Percentiles rank a stretch among this genome's conserved stretches.
phyloP scores from a whole-genome alignment of 2,113 vertebrate genomes.

The Albula glossodonta region DNA sequence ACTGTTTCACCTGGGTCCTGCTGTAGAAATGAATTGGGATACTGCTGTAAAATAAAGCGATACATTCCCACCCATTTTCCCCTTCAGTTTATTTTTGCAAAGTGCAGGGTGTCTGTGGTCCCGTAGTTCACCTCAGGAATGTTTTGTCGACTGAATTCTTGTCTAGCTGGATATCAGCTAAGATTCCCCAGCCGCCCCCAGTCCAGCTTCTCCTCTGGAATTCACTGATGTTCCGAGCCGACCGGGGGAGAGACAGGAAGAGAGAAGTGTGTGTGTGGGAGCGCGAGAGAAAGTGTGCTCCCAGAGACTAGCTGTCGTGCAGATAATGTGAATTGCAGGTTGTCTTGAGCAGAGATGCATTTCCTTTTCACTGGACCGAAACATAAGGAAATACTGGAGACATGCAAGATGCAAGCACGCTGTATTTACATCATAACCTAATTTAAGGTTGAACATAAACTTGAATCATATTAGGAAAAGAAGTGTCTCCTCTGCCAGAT shows the following conservation, averaged over 20 bases:
- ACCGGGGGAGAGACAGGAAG: neutral
- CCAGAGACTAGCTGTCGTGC: no score
- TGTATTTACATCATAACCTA: no score
- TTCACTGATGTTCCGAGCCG: conserved; percentile 19
- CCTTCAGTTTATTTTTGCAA: neutral
- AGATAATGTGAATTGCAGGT: no score
- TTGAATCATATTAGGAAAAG: no score
- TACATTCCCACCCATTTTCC: neutral
- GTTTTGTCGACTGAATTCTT: conserved; percentile 37
- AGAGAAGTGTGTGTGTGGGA: no score
- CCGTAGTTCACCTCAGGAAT: conserved; percentile 37
- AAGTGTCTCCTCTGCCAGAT: no score
- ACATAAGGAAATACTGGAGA: no score
- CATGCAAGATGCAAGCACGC: no score
- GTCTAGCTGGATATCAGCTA: conserved; percentile 31
- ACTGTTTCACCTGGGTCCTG: neutral
- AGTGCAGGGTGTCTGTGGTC: conserved; percentile 22
- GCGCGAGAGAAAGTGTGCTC: no score
- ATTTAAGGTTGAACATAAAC: no score
- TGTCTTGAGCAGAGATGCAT: no score
- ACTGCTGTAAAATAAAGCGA: neutral
- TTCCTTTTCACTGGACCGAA: no score
- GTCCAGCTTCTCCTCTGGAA: conserved; percentile 24
- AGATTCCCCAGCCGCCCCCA: conserved; percentile 35
- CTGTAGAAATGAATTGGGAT: neutral